Conservation (phyloP, 2,113 vertebrate species). For the Nymphicus hollandicus region DNA sequence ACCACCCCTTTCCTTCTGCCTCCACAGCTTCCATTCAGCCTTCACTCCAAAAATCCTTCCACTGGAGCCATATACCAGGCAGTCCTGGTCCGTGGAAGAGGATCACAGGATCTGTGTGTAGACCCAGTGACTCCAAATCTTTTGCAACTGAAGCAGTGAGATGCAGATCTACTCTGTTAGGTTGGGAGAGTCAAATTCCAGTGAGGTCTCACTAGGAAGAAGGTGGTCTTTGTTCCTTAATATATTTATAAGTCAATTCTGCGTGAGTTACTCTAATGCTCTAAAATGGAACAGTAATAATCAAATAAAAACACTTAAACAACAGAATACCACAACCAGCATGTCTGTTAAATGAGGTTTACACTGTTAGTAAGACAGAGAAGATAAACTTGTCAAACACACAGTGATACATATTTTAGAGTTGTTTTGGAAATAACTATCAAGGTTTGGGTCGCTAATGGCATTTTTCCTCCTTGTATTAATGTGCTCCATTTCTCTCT, state of each 20-base stretch:
- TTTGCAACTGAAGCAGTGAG: not conserved
- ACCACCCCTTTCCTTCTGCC: not conserved
- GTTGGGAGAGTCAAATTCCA: not conserved
- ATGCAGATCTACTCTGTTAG: not conserved
- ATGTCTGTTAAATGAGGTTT: not conserved
- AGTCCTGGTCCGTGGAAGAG: not conserved
- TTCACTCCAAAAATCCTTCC: not conserved
- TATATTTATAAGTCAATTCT: not conserved
- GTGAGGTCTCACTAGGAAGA: not conserved
- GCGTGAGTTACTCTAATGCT: not conserved
- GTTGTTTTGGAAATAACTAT: not conserved
- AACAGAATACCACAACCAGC: not conserved
- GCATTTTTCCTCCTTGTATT: not conserved
- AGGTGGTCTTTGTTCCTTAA: not conserved
- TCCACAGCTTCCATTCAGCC: not conserved
- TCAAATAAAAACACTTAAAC: not conserved
- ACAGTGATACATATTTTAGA: not conserved
- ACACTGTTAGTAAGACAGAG: not conserved
- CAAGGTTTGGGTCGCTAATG: not conserved
- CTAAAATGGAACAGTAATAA: not conserved
- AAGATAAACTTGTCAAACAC: not conserved
- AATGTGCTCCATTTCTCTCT: not conserved
- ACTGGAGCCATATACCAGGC: not conserved
- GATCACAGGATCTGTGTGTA: not conserved
- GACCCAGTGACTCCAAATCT: not conserved